Base-by-base conservation (phyloP, 1,140 invertebrate genomes). In the Pogonomyrmex californicus region DNA sequence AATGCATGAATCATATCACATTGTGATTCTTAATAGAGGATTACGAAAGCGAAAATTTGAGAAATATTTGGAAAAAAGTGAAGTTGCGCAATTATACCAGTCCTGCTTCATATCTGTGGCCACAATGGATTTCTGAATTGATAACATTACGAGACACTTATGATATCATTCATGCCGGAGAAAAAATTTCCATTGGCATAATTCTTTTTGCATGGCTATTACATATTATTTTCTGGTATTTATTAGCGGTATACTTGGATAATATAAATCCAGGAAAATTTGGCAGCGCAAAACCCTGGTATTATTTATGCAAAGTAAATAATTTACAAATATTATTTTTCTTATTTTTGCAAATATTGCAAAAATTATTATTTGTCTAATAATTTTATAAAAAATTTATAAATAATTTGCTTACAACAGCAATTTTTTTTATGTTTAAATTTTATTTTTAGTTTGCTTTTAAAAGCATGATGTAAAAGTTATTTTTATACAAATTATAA, bases 251-350 rank as follows among this genome's bases (percentile, higher is more conserved):
- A 54, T 92, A 92, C 58, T 76, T 90, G n/a, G 90, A 92, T 58
- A 90, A 89, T 79, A 51, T 92, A 23, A 78, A 85, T 17, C 86
- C 90, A 10, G 91, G 90, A 12, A 87, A 88, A 88, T 91, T 79
- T 58, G 87, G 90, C 23, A 86, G 79, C 17, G 85, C 68, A 10
- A 90, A 90, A 41, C 66, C 88, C 7, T 91, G 83, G 81, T 90
- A 88, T 14, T 92, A 91, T 66, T 82, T 79, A 51, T 91, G 68
- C 47, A 85, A 90, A 65, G 86, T 87, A 86, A 85, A 71, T 78
- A 49, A 10, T 23, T 23, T 23, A 23, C 23, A 23, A 23, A 23
- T 23, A 23, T 23, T 23, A 23, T 23, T 23, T 23, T 23, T 23
- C 23, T 0, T 23, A 23, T 23, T 23, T 0, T 23, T 23, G 23